phyloP scores from a whole-genome alignment of 2,888 invertebrate species.

The Rhogogaster chlorosoma region DNA sequence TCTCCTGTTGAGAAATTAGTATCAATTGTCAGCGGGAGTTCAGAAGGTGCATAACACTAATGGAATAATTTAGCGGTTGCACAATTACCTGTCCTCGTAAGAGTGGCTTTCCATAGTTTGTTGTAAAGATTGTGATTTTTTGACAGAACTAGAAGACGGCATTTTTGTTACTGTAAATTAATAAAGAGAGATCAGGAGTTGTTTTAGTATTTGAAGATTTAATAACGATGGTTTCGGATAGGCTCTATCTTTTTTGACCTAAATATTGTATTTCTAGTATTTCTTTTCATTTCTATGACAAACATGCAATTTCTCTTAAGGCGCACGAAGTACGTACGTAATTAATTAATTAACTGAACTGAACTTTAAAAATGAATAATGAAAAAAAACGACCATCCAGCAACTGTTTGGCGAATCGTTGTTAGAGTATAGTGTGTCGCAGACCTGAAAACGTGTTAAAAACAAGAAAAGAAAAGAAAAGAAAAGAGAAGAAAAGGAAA shows the following conservation, averaged over 20 bases:
- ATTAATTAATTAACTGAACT: conserved; percentile 33
- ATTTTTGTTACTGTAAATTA: conserved; percentile 75
- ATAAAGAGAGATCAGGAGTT: not conserved
- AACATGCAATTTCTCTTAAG: not conserved
- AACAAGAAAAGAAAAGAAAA: conserved; percentile 21
- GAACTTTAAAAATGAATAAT: conserved; percentile 44
- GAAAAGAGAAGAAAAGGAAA: conserved; percentile 48
- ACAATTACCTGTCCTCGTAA: conserved; percentile 73
- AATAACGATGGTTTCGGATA: not conserved
- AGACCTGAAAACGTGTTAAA: conserved; percentile 56
- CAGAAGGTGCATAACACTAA: not conserved
- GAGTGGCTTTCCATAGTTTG: conserved; percentile 74
- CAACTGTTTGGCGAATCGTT: not conserved
- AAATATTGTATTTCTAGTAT: not conserved
- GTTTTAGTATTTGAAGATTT: not conserved
- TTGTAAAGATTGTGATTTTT: conserved; percentile 76
- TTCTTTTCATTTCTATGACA: not conserved
- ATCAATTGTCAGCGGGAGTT: not conserved
- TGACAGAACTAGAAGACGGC: conserved; percentile 71
- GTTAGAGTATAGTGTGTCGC: conserved; percentile 50
- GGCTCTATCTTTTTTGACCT: not conserved
- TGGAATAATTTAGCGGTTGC: not conserved
- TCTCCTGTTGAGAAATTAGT: conserved; percentile 64
- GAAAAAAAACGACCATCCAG: conserved; percentile 51
- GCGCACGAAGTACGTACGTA: conserved; percentile 50